Conservation (phyloP, 2,113 vertebrate genomes). For the Nestor notabilis region DNA sequence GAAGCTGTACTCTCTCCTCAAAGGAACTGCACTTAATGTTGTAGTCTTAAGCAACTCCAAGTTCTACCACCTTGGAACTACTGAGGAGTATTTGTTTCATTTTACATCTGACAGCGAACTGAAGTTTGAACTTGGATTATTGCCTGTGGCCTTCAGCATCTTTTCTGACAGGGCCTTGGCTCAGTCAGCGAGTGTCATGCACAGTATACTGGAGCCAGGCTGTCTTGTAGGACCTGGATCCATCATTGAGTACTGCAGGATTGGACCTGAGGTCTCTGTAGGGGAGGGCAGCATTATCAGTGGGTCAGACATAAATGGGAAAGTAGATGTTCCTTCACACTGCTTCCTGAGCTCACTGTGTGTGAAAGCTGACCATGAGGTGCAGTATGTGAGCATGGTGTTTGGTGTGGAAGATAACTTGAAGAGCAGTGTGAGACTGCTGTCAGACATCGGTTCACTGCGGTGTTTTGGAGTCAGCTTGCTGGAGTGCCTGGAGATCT, state of each 20-base stretch:
- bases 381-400: conserved; percentile 79
- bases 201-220: conserved; percentile 78
- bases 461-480: conserved; percentile 78
- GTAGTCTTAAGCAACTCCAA: conserved; percentile 89
- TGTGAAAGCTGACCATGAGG: conserved; percentile 50
- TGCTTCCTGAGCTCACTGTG: conserved; percentile 87
- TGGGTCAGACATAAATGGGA: conserved; percentile 68
- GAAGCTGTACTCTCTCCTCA: conserved; percentile 83
- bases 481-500: conserved; percentile 74
- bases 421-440: conserved; percentile 74
- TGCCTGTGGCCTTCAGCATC: conserved; percentile 79
- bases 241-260: conserved; percentile 86
- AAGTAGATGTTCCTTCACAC: conserved; percentile 70
- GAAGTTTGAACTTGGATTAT: conserved; percentile 81
- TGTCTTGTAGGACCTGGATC: conserved; percentile 77
- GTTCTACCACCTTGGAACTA: conserved; percentile 94
- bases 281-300: conserved; percentile 85
- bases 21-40: conserved; percentile 85
- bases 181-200: conserved; percentile 76
- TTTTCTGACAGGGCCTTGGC: background rate
- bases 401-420: conserved; percentile 84
- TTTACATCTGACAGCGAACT: conserved; percentile 78
- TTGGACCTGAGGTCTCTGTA: conserved; percentile 77
- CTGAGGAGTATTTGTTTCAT: conserved; percentile 88
- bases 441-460: conserved; percentile 68